phyloP scores from a whole-genome alignment of 2,888 invertebrate genomes.

The Himalopsyche tibetana region DNA sequence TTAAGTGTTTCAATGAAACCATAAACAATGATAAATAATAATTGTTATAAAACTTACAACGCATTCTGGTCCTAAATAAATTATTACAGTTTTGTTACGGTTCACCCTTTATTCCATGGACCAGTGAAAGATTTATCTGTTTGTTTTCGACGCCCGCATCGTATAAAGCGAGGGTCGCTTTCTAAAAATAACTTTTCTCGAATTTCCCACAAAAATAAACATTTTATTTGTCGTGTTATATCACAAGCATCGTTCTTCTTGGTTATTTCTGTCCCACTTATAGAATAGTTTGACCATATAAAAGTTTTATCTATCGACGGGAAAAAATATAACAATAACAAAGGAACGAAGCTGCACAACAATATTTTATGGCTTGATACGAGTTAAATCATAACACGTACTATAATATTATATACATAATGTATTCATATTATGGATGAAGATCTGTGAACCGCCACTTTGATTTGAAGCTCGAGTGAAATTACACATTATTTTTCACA shows the following conservation, averaged over 20 bases:
- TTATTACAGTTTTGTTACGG: conserved; percentile 4
- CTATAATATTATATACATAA: too few relatives aligned
- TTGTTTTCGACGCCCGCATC: conserved; percentile 9
- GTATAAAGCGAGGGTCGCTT: neutral
- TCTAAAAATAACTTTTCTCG: conserved; percentile 6
- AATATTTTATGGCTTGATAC: too few relatives aligned
- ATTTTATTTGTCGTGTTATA: conserved; percentile 6
- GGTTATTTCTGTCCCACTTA: conserved; percentile 6
- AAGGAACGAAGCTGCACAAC: too few relatives aligned
- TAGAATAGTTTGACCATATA: neutral
- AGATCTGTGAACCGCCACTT: too few relatives aligned
- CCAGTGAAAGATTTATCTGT: conserved; percentile 16
- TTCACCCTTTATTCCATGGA: conserved; percentile 8
- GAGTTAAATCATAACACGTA: too few relatives aligned
- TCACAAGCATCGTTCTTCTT: conserved; percentile 44
- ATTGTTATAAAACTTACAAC: neutral
- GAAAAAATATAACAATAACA: too few relatives aligned
- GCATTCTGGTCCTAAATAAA: neutral
- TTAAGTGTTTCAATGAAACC: too few relatives aligned
- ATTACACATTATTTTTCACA: too few relatives aligned
- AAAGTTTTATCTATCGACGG: too few relatives aligned
- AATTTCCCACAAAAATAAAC: neutral
- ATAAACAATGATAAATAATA: too few relatives aligned
- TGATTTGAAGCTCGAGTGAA: too few relatives aligned
- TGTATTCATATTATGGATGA: too few relatives aligned